phyloP scores from a whole-genome alignment of 2,797 vertebrate genomes.

The Bradypus variegatus region DNA sequence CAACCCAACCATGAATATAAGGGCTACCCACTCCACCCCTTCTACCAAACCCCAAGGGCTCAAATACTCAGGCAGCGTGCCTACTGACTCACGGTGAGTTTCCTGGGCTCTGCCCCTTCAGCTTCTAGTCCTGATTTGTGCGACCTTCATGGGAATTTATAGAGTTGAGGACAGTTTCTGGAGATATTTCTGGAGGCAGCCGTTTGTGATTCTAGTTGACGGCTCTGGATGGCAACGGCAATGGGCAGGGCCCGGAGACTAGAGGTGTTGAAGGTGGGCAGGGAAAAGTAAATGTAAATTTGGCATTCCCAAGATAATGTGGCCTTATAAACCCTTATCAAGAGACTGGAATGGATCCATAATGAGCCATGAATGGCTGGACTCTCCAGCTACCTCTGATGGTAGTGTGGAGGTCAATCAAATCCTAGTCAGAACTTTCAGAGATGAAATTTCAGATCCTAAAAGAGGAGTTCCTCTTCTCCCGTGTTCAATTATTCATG shows the following conservation, averaged over 20 bases:
- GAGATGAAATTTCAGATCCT: neutral
- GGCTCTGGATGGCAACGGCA: too few relatives aligned
- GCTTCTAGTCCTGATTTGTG: neutral
- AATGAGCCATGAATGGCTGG: neutral
- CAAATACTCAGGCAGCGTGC: fast-evolving
- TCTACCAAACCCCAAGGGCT: neutral
- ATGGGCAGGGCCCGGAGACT: neutral
- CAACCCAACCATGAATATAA: neutral
- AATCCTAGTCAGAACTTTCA: neutral
- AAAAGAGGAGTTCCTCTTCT: neutral
- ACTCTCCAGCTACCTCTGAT: neutral
- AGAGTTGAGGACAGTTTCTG: neutral
- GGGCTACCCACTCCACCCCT: neutral
- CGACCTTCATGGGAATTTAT: neutral
- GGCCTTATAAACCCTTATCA: fast-evolving
- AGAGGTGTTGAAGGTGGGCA: neutral
- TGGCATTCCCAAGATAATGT: fast-evolving
- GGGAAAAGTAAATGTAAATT: fast-evolving
- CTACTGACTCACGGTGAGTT: neutral
- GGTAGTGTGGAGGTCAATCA: fast-evolving
- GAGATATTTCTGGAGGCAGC: neutral
- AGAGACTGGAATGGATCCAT: fast-evolving
- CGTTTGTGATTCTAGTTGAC: neutral
- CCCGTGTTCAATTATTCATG: fast-evolving
- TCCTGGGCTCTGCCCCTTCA: neutral